Conservation (phyloP, 2,797 vertebrate genomes). For the Podarcis lilfordi region DNA sequence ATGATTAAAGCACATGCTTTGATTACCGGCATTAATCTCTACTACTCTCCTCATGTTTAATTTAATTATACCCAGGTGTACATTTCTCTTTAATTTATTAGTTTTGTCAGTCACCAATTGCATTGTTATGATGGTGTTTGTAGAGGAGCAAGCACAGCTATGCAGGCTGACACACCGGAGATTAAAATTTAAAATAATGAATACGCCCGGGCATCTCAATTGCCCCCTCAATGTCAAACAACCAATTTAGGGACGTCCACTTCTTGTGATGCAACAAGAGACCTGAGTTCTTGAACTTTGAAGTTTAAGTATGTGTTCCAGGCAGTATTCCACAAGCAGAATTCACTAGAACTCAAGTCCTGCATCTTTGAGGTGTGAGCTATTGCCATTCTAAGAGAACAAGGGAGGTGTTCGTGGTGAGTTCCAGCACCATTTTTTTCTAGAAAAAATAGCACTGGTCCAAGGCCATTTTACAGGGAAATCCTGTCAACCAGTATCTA, state of each 20-base stretch:
- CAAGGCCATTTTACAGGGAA: too few species aligned
- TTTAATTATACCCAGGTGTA: conserved; percentile 69
- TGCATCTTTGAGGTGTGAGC: too few species aligned
- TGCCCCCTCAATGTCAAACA: not conserved
- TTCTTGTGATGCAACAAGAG: too few species aligned
- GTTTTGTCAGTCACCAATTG: conserved; percentile 62
- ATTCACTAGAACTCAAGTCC: too few species aligned
- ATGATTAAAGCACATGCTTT: conserved; percentile 69
- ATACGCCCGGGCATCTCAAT: not conserved
- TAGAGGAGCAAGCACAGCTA: conserved; percentile 35
- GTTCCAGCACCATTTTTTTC: too few species aligned
- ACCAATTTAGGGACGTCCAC: not conserved
- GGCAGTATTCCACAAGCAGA: too few species aligned
- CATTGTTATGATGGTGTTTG: conserved; percentile 42
- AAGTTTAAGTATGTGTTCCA: too few species aligned
- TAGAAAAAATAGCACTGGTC: too few species aligned
- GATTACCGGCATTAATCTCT: conserved; percentile 72
- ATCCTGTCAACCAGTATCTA: too few species aligned
- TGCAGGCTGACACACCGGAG: conserved; percentile 7
- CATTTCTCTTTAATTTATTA: conserved; percentile 71
- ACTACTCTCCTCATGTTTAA: conserved; percentile 63
- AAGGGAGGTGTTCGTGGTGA: too few species aligned
- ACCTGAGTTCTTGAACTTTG: too few species aligned
- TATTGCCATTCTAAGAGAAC: too few species aligned
- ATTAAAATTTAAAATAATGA: conserved; percentile 24